These are phyloP conservation scores for Prenolepis imparis DNA, from an alignment of 2,888 invertebrate genomes.

Conservation along the genomic window DNA sequence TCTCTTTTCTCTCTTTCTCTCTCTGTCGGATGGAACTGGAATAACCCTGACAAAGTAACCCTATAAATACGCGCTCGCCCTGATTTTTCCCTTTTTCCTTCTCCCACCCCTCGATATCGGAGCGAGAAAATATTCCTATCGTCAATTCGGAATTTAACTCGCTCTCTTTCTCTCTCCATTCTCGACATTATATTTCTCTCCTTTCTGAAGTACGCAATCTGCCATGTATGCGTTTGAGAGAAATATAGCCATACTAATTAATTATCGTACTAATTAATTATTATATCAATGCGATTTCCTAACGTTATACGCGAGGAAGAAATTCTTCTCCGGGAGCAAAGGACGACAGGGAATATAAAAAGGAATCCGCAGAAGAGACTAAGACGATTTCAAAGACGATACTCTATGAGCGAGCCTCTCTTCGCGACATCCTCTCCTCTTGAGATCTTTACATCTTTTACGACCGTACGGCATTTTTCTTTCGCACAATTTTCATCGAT, in stretches of 20 bases:
- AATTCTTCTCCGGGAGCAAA: not conserved
- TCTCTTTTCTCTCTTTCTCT: not conserved
- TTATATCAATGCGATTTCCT: conserved; percentile 56
- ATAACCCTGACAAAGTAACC: conserved; percentile 54
- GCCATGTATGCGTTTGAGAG: conserved; percentile 26
- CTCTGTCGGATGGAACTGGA: conserved; percentile 51
- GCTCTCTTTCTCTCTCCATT: conserved; percentile 44
- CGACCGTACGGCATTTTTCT: conserved; percentile 65
- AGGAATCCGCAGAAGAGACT: not conserved
- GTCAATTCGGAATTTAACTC: conserved; percentile 62
- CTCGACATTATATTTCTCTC: conserved; percentile 46
- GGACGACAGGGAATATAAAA: not conserved
- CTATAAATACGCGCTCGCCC: conserved; percentile 62
- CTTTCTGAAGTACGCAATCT: no score
- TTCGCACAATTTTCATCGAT: conserved; percentile 70
- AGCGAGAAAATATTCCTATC: conserved; percentile 73
- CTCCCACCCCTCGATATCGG: conserved; percentile 55
- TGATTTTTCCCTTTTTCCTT: conserved; percentile 52
- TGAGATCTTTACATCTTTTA: conserved; percentile 56
- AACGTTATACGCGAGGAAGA: not conserved
- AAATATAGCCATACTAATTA: conserved; percentile 39
- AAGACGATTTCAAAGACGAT: conserved; percentile 44
- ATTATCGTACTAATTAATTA: conserved; percentile 34
- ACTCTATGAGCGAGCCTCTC: conserved; percentile 16
- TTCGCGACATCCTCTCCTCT: conserved; percentile 23